Conservation (phyloP, 1,140 invertebrate genomes). For the Diploscapter pachys region DNA sequence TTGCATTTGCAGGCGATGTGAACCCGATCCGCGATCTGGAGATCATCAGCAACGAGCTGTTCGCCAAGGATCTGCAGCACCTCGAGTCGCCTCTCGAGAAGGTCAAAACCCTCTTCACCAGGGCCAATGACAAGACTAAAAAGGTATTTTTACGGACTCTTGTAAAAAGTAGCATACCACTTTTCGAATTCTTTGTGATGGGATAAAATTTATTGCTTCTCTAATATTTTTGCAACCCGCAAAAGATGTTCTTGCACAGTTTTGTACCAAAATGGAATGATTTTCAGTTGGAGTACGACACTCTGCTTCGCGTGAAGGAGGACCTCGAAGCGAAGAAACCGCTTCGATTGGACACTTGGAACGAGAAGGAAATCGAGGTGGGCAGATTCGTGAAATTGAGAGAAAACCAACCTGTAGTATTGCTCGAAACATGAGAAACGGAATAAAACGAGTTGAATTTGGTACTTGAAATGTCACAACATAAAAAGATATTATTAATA, state of each 20-base stretch:
- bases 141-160: conserved; percentile 76
- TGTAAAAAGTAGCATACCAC: too few relatives aligned
- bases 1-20: conserved; percentile 66
- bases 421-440: too few relatives aligned
- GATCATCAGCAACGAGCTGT: conserved; percentile 90
- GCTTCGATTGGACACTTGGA: conserved; percentile 87
- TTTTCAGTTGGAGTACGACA: conserved; percentile 66
- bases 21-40: conserved; percentile 92
- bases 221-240: too few relatives aligned
- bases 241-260: neutral
- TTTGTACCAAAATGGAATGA: neutral
- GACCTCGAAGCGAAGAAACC: conserved; percentile 87
- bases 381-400: too few relatives aligned
- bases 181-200: too few relatives aligned
- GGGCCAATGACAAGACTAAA: conserved; percentile 90
- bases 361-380: conserved; percentile 84
- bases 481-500: too few relatives aligned
- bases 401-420: too few relatives aligned
- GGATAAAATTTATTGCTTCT: too few relatives aligned
- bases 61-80: conserved; percentile 84
- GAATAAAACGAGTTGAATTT: too few relatives aligned
- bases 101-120: conserved; percentile 78
- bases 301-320: conserved; percentile 78
- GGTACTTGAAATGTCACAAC: too few relatives aligned
- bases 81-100: conserved; percentile 77